Base-by-base conservation (phyloP, 2,113 vertebrate species). In the Vidua macroura region DNA sequence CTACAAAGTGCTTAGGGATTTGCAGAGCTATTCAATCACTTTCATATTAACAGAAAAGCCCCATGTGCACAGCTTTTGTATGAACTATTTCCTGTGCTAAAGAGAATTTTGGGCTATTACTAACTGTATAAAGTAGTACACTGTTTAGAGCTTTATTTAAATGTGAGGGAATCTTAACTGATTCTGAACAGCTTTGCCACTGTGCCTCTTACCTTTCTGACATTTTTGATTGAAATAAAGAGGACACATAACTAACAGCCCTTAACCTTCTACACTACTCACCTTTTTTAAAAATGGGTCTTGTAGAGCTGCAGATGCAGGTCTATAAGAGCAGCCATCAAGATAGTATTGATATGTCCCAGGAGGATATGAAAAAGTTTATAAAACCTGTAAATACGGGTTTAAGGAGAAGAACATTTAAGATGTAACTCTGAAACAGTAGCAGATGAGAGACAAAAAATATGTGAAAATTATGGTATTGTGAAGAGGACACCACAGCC, bases 1-100 rank as follows among this genome's bases (percentile, higher is more conserved):
- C 43, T 80, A 31, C 39, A 76, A 87, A 43, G 70, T 43, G 59
- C 66, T 87, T 33, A 35, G 84, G 84, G 86, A 93, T 25, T 60
- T 86, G 27, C 67, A 85, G 66, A 93, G 55, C 55, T 80, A 43
- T 88, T 95, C 84, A 83, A 48, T 92, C 89, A 74, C 55, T 90
- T 92, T 88, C 59, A 39, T 69, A 85, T 66, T 92, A 93, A 46
- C 81, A 86, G 74, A 69, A 92, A 91, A 91, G 11, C 14, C 74
- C 66, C 70, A 70, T 20, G 78, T 73, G 86, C 56, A 62, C 56
- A 60, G 44, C 33, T 92, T 89, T 89, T 56, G 69, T 79, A 19
- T 60, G 48, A 95, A 58, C 28, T 66, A 69, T 85, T 88, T 92
- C 58, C 44, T 48, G 28, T 39, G 27, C 63, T 74, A 87, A 89